phyloP scores from a whole-genome alignment of 2,113 vertebrate species.

The Saccopteryx leptura region DNA sequence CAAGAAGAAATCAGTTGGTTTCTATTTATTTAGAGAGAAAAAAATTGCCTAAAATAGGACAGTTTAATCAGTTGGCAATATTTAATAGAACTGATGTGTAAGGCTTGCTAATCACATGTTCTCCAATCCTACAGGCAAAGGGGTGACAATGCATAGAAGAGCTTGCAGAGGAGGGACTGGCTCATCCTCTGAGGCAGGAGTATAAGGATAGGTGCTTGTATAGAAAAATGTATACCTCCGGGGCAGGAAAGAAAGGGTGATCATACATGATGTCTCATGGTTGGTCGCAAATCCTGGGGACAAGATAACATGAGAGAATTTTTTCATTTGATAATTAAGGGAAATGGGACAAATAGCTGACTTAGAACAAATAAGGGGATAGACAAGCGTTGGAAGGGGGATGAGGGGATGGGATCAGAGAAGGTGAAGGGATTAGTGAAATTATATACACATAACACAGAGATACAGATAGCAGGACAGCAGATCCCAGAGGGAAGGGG shows the following conservation, averaged over 20 bases:
- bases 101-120: background rate
- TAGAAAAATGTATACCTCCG: background rate
- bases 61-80: background rate
- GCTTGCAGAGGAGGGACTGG: background rate
- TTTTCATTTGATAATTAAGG: background rate
- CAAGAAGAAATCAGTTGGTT: background rate
- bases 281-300: background rate
- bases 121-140: background rate
- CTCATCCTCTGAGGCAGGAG: background rate
- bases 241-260: background rate
- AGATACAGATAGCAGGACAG: too few species aligned
- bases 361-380: background rate
- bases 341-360: background rate
- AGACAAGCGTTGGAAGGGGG: background rate
- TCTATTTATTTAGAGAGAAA: background rate
- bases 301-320: background rate
- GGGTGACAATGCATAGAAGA: background rate
- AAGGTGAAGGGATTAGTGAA: too few species aligned
- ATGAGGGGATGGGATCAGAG: too few species aligned
- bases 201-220: background rate
- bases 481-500: too few species aligned
- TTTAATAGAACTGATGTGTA: background rate
- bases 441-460: too few species aligned
- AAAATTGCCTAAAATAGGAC: background rate
- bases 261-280: accelerated